These are phyloP conservation scores for Nasonia longicornis DNA, from an alignment of 1,140 invertebrate genomes.

Conservation along the genomic window DNA sequence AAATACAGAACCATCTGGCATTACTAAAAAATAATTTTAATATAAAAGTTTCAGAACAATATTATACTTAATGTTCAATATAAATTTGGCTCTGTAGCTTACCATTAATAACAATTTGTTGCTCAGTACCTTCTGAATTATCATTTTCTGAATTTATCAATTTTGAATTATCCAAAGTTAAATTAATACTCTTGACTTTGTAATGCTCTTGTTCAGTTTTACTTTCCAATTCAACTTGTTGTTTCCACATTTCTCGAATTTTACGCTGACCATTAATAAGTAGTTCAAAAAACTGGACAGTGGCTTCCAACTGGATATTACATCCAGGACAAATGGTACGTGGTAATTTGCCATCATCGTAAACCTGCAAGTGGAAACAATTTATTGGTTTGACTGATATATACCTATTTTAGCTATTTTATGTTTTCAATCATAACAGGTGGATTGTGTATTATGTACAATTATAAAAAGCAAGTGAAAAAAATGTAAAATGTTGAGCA, in stretches of 20 bases:
- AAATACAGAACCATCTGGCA: conserved; percentile 71
- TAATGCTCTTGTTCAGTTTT: conserved; percentile 47
- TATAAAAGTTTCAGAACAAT: background rate
- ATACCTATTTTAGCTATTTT: conserved; percentile 6
- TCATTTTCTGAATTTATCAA: conserved; percentile 8
- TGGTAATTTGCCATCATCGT: conserved; percentile 77
- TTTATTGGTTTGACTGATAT: conserved; percentile 1
- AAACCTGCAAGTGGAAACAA: conserved; percentile 68
- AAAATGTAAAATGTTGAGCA: background rate
- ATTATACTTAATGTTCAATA: background rate
- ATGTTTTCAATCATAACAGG: conserved; percentile 1
- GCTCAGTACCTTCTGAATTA: conserved; percentile 29
- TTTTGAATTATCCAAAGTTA: conserved; percentile 33
- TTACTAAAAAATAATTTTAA: conserved; percentile 59
- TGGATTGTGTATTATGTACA: background rate
- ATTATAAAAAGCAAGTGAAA: too few relatives aligned
- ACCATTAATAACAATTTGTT: conserved; percentile 45
- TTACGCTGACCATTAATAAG: conserved; percentile 77
- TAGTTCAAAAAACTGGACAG: conserved; percentile 78
- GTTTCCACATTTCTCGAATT: conserved; percentile 69
- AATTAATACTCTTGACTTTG: conserved; percentile 28
- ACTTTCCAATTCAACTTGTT: conserved; percentile 62
- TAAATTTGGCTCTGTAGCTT: conserved; percentile 51
- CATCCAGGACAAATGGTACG: conserved; percentile 80
- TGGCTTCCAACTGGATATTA: conserved; percentile 79